Evolutionary conservation across 2,797 vertebrate species (phyloP), one percentile per base, ranked within the genome.

Genomic region (Myioborus melanocephalus): DNA sequence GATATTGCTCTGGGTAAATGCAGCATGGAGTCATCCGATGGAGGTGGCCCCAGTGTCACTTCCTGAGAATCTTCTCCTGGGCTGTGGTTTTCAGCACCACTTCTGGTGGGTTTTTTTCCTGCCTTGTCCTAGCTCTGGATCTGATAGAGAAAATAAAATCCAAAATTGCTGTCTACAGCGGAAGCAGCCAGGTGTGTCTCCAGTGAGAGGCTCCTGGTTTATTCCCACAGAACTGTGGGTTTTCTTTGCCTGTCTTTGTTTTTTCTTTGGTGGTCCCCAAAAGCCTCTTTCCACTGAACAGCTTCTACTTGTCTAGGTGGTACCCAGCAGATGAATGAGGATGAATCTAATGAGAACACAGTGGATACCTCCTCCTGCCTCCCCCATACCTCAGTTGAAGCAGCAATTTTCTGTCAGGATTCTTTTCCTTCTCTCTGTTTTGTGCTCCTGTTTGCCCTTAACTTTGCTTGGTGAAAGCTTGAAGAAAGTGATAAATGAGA

Each of bases 211-310:
- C 22, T 79, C 50, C 52, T 3, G 0, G n/a, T 30, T 77, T 57
- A 17, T 73, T 83, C 22, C n/a, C 0, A 0, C 47, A 50, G 35
- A 59, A 49, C 30, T 1, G 0, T 1, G 4, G 21, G 35, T 55
- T 53, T 61, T 39, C 22, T 43, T 59, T 60, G 27, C n/a, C 55
- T 27, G 14, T 61, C 44, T n/a, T 64, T 8, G 22, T 8, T 39
- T 82, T 79, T 66, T 14, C 14, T 44, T n/a, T 37, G 22, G 21
- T 86, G 32, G 35, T 79, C 20, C 26, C 14, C 27, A 71, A 43
- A 53, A 83, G 61, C 32, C 34, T 63, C 50, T 80, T 76, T 35
- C 12, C 47, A 68, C 21, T 71, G 30, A 83, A 71, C 1, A 2
- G 32, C 30, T 81, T 50, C 53, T 73, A 12, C 23, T 70, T 2